Evolutionary conservation across 2,888 invertebrate genomes (phyloP), one percentile per base, ranked within the genome.

Genomic region (Drosophila paracracens): DNA sequence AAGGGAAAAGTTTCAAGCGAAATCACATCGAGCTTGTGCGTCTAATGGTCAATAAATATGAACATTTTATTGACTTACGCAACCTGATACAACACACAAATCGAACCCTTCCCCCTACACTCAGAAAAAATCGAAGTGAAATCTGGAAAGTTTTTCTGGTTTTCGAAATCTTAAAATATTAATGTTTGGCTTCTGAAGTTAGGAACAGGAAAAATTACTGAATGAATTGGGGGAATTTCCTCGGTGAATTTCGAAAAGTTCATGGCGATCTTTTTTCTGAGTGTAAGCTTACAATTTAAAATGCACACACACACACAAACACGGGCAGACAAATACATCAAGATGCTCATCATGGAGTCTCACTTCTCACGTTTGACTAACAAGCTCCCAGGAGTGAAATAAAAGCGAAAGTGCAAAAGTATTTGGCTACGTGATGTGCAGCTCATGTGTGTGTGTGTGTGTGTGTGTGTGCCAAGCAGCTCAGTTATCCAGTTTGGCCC

Each of bases 31-130:
- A 63, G 64, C 29, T 6, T 48, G 21, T 50, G 70, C 52, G 36
- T 62, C 88, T 87, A 91, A 88, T 91, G 91, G 91, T 91, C 86
- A 83, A 91, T 92, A 92, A 91, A 92, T 90, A 91, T 91, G 88
- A 88, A 92, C 89, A 88, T 91, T 91, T 91, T 82, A 91, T 91
- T 78, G 81, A 87, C 82, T 81, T 70, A 79, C 81, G 80, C 89
- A 82, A 83, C 70, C 72, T 70, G 74, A 73, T 70, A 74, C 68
- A 48, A 65, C 60, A 63, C 40, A 58, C 38, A 46, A 62, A 63
- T 67, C 65, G 52, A 36, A 43, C 40, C 29, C 40, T 51, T 58
- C 56, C 27, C 16, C 13, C n/a, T 8, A 46, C 46, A 46, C 46
- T 46, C 25, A 8, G 16, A 4, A 4, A 46, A 25, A 46, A 46